Conservation (phyloP, 2,888 invertebrate genomes). For the Periphyllus acericola region DNA sequence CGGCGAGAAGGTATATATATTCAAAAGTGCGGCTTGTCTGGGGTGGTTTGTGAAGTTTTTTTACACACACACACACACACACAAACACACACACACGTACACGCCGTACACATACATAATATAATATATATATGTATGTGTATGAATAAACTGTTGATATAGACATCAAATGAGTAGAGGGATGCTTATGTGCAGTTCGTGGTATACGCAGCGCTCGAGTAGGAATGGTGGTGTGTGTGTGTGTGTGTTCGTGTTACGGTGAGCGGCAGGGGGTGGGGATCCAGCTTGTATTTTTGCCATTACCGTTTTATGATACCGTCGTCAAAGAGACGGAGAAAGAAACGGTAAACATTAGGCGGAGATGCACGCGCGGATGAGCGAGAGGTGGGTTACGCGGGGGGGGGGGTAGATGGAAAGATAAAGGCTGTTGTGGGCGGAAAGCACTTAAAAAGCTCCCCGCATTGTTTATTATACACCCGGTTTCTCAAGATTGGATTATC, state of each 20-base stretch:
- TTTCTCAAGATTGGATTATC: conserved; percentile 62
- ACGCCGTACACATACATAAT: neutral
- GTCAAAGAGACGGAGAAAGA: conserved; percentile 58
- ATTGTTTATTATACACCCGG: conserved; percentile 61
- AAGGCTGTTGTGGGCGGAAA: conserved; percentile 60
- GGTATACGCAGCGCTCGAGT: too few species aligned
- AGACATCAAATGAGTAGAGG: conserved; percentile 36
- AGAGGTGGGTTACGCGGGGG: neutral
- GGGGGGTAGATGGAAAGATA: conserved; percentile 37
- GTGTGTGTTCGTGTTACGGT: neutral
- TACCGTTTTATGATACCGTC: conserved; percentile 46
- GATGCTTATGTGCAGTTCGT: neutral
- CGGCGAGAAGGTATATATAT: neutral
- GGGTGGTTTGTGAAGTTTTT: conserved; percentile 18
- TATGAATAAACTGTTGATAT: conserved; percentile 54
- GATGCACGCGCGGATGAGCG: neutral
- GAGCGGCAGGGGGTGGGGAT: neutral
- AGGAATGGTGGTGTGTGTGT: too few species aligned
- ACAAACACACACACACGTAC: neutral
- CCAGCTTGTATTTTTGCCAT: conserved; percentile 48
- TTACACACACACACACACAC: neutral
- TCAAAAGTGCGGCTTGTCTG: conserved; percentile 8
- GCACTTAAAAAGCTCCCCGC: conserved; percentile 62
- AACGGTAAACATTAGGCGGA: neutral
- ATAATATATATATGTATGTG: neutral